Evolutionary conservation across 92 coral and sea anemone species (phyloP), one percentile per base, ranked within the genome.

Genomic region (Isaurus tuberculatus): DNA sequence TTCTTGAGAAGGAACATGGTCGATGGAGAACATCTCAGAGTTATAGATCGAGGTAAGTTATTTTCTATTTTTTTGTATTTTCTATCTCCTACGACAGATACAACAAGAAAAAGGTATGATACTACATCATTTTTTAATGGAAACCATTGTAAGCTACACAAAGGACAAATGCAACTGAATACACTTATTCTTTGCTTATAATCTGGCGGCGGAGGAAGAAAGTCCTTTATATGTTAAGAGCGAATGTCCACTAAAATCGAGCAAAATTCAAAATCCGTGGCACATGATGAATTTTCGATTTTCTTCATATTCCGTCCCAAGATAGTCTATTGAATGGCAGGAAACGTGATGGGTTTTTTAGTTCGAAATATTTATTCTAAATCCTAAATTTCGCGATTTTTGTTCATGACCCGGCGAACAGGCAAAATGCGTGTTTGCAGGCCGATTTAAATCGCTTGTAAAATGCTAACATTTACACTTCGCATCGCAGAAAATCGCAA

Each of bases 361-460:
- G 31, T 61, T 61, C 67, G 67, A 61, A 61, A 61, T 61, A 61
- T 61, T 61, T 61, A 61, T 61, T 61, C 29, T 30, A 66, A 66
- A 66, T 66, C 43, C 72, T 66, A 29, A 30, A 66, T 28, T 30
- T 9, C 15, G 29, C 42, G 42, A 66, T 27, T 66, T 66, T 66
- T 34, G 42, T 28, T 66, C 32, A 66, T 66, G 72, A 66, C 72
- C 46, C 72, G 28, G 72, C 42, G 32, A 29, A 66, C 72, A 66
- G 72, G 22, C 72, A 66, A 66, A 66, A 31, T 34, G 11, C 42
- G 72, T 66, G 72, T 66, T 66, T 66, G 13, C 5, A 28, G 6
- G 42, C 15, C 43, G 72, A 66, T 66, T 66, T 34, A 63, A 63
- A 28, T 29, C 68, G 27, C 68, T 63, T 63, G 68, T 63, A 63